A percentile compares a stretch with the other conserved stretches of the same genome.
Conservation (phyloP, 1,140 invertebrate genomes). For the Ips typographus region DNA sequence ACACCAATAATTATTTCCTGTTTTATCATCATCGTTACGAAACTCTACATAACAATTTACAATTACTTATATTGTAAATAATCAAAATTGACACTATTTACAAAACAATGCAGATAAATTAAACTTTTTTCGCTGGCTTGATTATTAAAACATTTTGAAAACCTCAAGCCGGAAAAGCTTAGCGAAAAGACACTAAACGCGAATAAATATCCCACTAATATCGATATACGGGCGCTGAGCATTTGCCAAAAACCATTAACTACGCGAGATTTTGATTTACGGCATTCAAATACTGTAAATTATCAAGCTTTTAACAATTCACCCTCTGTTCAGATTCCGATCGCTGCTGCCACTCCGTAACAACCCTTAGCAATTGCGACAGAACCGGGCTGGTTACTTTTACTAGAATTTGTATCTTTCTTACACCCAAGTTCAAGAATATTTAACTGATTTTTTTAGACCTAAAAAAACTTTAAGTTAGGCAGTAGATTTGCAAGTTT, state of each 20-base stretch:
- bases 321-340: conserved; percentile 40
- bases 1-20: no score
- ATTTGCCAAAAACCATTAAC: conserved; percentile 19
- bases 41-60: no score
- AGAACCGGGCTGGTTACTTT: conserved; percentile 1
- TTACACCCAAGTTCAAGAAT: no score
- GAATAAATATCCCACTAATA: no score
- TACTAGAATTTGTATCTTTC: not conserved
- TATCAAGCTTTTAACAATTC: conserved; percentile 48
- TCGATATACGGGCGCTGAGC: not conserved
- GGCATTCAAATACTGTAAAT: conserved; percentile 45
- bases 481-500: no score
- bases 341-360: conserved; percentile 30
- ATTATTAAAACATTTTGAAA: no score
- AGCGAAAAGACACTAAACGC: no score
- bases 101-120: not conserved
- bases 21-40: no score
- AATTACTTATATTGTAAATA: not conserved
- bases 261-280: conserved; percentile 43
- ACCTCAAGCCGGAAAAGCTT: no score
- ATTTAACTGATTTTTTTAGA: no score
- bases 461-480: no score
- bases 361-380: conserved; percentile 9
- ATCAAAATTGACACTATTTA: not conserved
- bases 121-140: not conserved